Evolutionary conservation across 1,140 invertebrate species (phyloP).

Genomic region (Tetragonula clypearis): DNA sequence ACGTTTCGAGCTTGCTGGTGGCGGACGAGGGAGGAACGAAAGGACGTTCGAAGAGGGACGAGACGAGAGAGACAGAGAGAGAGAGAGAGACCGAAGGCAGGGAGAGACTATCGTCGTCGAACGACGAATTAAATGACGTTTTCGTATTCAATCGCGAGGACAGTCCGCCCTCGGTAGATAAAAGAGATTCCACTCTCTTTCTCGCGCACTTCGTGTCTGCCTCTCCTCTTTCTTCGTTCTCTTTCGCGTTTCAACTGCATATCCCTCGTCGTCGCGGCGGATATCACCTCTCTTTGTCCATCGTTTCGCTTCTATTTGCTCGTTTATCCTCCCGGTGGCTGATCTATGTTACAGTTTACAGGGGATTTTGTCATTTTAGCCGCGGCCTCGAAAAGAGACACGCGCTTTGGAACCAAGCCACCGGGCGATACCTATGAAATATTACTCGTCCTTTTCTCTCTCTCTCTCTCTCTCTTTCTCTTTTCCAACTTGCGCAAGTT

Average conservation of each 20-base stretch:
- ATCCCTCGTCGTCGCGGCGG: background rate
- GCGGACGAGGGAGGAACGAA: background rate
- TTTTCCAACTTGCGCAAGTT: background rate
- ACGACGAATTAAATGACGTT: slow-evolving; percentile 67
- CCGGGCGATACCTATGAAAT: slow-evolving; percentile 12
- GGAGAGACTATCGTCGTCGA: slow-evolving; percentile 51
- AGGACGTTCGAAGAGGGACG: background rate
- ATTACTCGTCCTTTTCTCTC: background rate
- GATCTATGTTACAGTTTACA: slow-evolving; percentile 40
- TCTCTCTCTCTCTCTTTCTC: no score
- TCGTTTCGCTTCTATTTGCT: slow-evolving; percentile 18
- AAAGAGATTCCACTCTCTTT: slow-evolving; percentile 43
- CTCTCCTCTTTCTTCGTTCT: background rate
- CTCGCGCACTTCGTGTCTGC: no score
- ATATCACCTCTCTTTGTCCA: background rate
- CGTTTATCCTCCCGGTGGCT: slow-evolving; percentile 14
- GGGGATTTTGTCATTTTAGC: slow-evolving; percentile 31
- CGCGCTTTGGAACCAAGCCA: background rate
- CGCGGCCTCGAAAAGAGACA: background rate
- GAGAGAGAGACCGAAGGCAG: slow-evolving; percentile 26
- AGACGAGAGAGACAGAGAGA: background rate
- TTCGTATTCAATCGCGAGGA: slow-evolving; percentile 63
- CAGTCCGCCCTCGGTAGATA: slow-evolving; percentile 46
- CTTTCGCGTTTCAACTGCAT: background rate
- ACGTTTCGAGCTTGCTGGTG: background rate